Evolutionary conservation across 2,113 vertebrate genomes (phyloP), one percentile per base, ranked within the genome.

Genomic region (Thalassarche chlororhynchos): DNA sequence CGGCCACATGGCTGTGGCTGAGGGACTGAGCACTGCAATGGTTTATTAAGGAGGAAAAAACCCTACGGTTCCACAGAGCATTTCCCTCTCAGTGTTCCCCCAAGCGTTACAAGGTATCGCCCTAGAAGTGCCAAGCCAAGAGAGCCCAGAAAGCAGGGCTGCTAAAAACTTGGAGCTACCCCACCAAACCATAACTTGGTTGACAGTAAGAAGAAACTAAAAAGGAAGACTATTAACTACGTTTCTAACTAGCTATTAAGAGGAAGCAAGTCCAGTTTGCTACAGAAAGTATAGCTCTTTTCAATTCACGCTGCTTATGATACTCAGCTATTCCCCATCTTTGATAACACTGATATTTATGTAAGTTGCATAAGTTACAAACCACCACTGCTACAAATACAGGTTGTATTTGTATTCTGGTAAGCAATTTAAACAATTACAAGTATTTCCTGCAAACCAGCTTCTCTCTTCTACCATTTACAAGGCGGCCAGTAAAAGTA

Each of bases 371-470:
- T 11, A 81, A 83, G 44, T 54, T 93, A 79, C 26, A 72, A 96
- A 85, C 46, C 85, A 93, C 8, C 23, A 69, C 17, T 83, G 26
- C 25, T 47, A 90, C 18, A 84, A 54, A 87, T 17, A 71, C 8
- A 72, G 38, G 62, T 52, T 62, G 47, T n/a, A n/a, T n/a, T n/a
- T n/a, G n/a, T n/a, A n/a, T 29, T 83, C 24, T 87, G 65, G 47
- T 96, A 80, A 84, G 82, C 46, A 87, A 57, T 79, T 84, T 58
- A 68, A 69, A 85, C 12, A 51, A 86, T 31, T 65, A 69, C 29
- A 51, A 96, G 80, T 31, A 72, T 93, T 97, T 97, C 98, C 62
- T 96, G 81, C 51, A 96, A 96, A 95, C 32, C 49, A 97, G 44
- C 51, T 90, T 87, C n/a, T 75, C 64, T 89, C 51, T 92, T 65